Conservation (phyloP, 2,888 invertebrate genomes). For the Tachina grossa region DNA sequence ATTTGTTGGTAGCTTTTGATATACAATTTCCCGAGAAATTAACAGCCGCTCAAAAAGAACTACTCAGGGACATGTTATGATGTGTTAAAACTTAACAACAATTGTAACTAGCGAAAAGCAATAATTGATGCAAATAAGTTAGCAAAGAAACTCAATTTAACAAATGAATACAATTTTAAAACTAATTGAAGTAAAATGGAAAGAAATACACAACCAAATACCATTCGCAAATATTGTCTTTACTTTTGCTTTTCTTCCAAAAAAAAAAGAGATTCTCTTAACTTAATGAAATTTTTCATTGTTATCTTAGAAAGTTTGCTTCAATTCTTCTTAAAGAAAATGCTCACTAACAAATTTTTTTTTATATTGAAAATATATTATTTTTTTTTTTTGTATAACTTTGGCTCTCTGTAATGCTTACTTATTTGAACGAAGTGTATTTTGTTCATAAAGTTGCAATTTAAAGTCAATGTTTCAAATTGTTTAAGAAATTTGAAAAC, state of each 20-base stretch:
- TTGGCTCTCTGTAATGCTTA: constrained; percentile 17
- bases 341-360: constrained; percentile 63
- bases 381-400: constrained; percentile 26
- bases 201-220: background rate
- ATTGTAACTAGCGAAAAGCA: constrained; percentile 20
- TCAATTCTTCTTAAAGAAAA: constrained; percentile 44
- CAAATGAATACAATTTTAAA: constrained; percentile 11
- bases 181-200: background rate
- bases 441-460: background rate
- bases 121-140: constrained; percentile 22
- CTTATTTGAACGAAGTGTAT: background rate
- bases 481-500: background rate
- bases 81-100: constrained; percentile 63
- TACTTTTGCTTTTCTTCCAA: constrained; percentile 3
- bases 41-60: constrained; percentile 92
- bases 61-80: constrained; percentile 93
- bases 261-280: background rate
- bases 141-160: constrained; percentile 30
- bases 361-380: constrained; percentile 24
- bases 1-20: constrained; percentile 96
- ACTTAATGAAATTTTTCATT: background rate
- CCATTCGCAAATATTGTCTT: constrained; percentile 20
- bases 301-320: constrained; percentile 19
- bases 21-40: constrained; percentile 96
- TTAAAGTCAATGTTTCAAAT: background rate